These are phyloP conservation scores for Colossoma macropomum DNA, from an alignment of 2,113 vertebrate species.

Conservation along the genomic window DNA sequence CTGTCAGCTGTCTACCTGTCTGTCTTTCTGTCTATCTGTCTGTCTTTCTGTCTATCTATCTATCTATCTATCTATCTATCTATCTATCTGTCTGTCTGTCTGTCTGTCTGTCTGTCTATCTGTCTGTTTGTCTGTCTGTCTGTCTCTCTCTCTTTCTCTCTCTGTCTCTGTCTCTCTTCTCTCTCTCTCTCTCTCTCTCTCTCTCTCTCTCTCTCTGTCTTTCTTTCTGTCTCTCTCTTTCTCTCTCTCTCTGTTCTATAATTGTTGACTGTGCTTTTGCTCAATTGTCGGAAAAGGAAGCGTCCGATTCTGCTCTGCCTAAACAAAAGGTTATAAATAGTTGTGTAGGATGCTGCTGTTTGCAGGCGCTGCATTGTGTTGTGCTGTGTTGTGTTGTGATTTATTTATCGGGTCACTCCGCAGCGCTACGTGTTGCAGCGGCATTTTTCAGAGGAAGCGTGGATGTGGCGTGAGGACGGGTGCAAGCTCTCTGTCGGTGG, in stretches of 20 bases:
- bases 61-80: too few species aligned
- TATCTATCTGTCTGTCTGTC: too few species aligned
- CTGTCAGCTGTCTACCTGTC: neutral
- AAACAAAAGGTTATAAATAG: conserved; percentile 40
- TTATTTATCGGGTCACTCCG: conserved; percentile 5
- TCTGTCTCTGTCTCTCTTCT: too few species aligned
- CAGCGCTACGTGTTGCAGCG: neutral
- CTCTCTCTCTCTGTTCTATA: conserved; percentile 17
- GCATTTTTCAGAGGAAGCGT: neutral
- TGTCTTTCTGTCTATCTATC: neutral
- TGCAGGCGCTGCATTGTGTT: neutral
- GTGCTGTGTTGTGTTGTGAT: neutral
- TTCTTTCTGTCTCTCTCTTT: conserved; percentile 12
- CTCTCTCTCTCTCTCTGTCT: conserved; percentile 8
- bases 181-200: neutral
- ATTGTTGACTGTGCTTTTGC: neutral
- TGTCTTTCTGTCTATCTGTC: neutral
- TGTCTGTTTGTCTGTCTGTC: too few species aligned
- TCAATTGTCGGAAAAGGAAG: conserved; percentile 47
- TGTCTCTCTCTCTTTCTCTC: too few species aligned
- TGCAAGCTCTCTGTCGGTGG: neutral
- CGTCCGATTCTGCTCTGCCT: conserved; percentile 34
- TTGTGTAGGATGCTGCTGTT: conserved; percentile 13
- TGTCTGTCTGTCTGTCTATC: too few species aligned
- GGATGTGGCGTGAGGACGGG: neutral